A percentile compares a stretch with the other conserved stretches of the same genome.
These are phyloP conservation scores for Onychostoma macrolepis DNA, from an alignment of 2,113 vertebrate genomes.

Conservation along the genomic window DNA sequence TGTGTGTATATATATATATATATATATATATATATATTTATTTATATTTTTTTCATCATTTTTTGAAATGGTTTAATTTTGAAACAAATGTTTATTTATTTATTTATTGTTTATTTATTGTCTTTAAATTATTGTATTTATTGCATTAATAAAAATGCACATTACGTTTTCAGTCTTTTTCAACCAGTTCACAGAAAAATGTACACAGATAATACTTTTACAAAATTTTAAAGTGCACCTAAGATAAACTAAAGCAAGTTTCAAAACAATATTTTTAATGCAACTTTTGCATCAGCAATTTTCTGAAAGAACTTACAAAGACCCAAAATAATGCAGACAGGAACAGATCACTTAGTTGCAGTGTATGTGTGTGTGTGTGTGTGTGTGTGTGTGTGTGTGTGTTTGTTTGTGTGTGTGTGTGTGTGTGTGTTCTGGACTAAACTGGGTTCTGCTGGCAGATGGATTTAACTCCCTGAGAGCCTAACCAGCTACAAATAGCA, in stretches of 20 bases:
- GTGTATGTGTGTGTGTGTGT: neutral
- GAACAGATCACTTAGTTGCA: constrained; percentile 13
- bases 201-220: neutral
- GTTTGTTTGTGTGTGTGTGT: neutral
- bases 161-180: neutral
- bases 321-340: constrained; percentile 7
- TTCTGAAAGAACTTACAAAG: neutral
- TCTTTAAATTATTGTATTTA: too few relatives aligned
- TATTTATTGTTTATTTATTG: too few relatives aligned
- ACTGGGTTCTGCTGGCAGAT: constrained; percentile 35
- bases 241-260: neutral
- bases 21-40: too few relatives aligned
- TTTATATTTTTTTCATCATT: too few relatives aligned
- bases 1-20: too few relatives aligned
- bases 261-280: neutral
- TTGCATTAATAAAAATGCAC: neutral
- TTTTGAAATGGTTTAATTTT: too few relatives aligned
- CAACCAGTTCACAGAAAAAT: neutral
- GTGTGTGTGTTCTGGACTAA: constrained; percentile 10
- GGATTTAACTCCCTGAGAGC: constrained; percentile 33
- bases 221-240: neutral
- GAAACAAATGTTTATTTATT: too few relatives aligned
- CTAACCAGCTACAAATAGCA: constrained; percentile 38
- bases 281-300: neutral
- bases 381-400: neutral